These are phyloP conservation scores for Corythornis cristatus DNA, from an alignment of 2,113 vertebrate species.

Conservation along the genomic window DNA sequence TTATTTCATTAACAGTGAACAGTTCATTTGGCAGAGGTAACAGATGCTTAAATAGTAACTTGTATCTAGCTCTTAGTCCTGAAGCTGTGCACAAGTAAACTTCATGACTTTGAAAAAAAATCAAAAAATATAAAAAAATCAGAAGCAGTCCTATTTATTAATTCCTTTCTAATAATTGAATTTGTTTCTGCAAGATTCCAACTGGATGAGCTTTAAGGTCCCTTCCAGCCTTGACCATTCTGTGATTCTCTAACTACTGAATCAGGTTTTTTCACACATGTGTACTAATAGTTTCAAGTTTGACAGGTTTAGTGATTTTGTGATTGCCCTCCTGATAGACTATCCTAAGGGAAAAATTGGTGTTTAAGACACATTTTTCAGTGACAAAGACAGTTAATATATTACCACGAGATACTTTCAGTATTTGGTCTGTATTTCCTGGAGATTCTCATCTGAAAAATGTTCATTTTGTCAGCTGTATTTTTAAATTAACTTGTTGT, in stretches of 20 bases:
- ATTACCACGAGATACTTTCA: neutral
- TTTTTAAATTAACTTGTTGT: neutral
- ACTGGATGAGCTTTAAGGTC: no score
- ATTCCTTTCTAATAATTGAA: neutral
- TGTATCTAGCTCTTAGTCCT: neutral
- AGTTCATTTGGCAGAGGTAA: neutral
- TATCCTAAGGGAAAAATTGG: conserved; percentile 26
- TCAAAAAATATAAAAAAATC: neutral
- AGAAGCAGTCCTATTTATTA: neutral
- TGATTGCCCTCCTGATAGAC: conserved; percentile 35
- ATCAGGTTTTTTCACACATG: neutral
- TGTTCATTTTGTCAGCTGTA: neutral
- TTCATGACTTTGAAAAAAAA: neutral
- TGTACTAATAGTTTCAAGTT: neutral
- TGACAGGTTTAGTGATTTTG: conserved; percentile 50
- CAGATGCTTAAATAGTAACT: neutral
- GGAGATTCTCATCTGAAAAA: neutral
- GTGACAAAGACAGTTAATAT: conserved; percentile 16
- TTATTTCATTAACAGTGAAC: neutral
- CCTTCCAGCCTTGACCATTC: no score
- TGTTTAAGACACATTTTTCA: conserved; percentile 62
- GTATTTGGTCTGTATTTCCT: neutral
- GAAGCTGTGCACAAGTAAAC: neutral
- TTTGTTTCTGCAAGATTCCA: neutral
- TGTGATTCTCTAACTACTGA: neutral